A percentile compares a stretch with the other conserved stretches of the same genome.
Conservation (phyloP, 2,797 vertebrate genomes). For the Spinus pinus region DNA sequence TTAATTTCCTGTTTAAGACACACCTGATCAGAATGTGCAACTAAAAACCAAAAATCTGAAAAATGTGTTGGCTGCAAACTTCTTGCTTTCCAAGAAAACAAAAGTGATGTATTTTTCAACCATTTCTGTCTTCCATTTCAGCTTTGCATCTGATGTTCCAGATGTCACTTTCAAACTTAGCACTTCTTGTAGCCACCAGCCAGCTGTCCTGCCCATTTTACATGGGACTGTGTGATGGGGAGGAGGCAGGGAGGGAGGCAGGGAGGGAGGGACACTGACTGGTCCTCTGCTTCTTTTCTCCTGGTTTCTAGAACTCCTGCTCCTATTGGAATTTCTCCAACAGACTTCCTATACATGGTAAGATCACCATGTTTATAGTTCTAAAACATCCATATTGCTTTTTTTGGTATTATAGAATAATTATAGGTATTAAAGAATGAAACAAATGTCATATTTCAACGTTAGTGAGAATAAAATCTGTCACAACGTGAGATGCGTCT, state of each 20-base stretch:
- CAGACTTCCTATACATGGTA: neutral
- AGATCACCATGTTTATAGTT: neutral
- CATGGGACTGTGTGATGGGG: rapidly evolving
- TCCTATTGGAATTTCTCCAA: neutral
- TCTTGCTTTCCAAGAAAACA: neutral
- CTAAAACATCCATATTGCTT: neutral
- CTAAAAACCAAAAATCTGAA: neutral
- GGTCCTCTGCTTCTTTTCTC: neutral
- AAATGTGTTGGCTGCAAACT: neutral
- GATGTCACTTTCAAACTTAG: neutral
- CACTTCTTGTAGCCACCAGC: neutral
- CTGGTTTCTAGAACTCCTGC: neutral
- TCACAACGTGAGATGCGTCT: neutral
- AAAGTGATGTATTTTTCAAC: neutral
- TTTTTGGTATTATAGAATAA: neutral
- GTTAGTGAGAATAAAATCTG: neutral
- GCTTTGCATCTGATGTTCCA: neutral
- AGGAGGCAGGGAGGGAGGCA: neutral
- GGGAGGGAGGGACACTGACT: neutral
- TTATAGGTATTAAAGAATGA: neutral
- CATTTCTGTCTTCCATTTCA: neutral
- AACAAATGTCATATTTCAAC: neutral
- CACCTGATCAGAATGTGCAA: slow-evolving; percentile 14
- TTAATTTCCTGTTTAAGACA: slow-evolving; percentile 49
- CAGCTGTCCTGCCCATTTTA: neutral